Conservation (phyloP, 2,113 vertebrate genomes). For the Muntiacus muntjak region DNA sequence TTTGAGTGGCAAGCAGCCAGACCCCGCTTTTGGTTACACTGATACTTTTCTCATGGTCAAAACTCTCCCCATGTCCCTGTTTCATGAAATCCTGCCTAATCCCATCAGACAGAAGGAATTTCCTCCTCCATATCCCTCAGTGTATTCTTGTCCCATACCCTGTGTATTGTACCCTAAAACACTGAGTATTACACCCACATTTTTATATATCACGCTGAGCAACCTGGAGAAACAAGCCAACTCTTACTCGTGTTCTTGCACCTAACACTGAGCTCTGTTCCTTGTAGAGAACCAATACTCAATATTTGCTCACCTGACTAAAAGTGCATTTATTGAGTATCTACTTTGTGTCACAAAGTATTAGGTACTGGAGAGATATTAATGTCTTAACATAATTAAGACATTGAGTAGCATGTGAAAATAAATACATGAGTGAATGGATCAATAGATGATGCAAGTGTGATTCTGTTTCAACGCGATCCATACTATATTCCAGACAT, state of each 20-base stretch:
- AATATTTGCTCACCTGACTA: background rate
- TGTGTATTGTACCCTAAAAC: background rate
- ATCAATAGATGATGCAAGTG: background rate
- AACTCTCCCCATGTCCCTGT: background rate
- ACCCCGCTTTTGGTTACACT: background rate
- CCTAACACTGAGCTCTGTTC: background rate
- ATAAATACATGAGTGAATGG: background rate
- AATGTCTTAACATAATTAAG: background rate
- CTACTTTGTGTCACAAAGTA: background rate
- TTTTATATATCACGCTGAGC: background rate
- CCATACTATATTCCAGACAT: background rate
- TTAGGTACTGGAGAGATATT: background rate
- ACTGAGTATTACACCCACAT: rapidly evolving
- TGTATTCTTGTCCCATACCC: background rate
- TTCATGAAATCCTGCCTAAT: background rate
- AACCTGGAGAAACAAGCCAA: background rate
- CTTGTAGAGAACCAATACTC: background rate
- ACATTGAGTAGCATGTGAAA: background rate
- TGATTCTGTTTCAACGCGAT: background rate
- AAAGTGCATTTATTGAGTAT: background rate
- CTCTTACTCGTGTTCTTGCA: background rate
- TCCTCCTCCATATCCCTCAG: background rate
- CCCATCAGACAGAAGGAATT: background rate
- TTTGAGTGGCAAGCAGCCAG: background rate
- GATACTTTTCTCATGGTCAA: background rate